These are phyloP conservation scores for Catocala fraxini DNA, from an alignment of 2,888 invertebrate genomes.

Conservation along the genomic window DNA sequence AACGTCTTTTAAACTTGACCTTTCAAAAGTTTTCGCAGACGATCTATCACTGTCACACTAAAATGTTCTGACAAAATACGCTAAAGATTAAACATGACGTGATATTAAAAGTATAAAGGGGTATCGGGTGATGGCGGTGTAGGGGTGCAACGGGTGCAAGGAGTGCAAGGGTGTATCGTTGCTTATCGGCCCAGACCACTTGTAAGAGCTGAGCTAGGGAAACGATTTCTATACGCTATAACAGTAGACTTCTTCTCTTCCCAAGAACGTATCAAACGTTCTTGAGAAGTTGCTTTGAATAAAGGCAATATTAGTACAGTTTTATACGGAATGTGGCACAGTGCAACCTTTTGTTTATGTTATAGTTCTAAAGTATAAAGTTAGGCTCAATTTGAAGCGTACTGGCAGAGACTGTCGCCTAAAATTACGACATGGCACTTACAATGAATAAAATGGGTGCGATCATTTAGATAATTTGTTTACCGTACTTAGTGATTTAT, in stretches of 20 bases:
- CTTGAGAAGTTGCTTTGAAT: neutral
- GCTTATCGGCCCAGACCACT: conserved; percentile 38
- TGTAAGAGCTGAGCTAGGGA: conserved; percentile 32
- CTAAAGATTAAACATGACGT: conserved; percentile 6
- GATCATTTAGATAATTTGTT: too few relatives aligned
- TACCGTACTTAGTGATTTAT: too few relatives aligned
- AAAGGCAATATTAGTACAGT: neutral
- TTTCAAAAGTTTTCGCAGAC: too few relatives aligned
- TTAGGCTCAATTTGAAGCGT: too few relatives aligned
- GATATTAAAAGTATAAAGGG: conserved; percentile 1
- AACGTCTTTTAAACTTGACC: too few relatives aligned
- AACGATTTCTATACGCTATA: conserved; percentile 12
- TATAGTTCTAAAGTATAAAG: too few relatives aligned
- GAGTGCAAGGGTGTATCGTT: conserved; percentile 11
- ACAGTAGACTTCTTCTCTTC: neutral
- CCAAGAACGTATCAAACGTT: too few relatives aligned
- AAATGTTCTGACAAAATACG: conserved; percentile 5
- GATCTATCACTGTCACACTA: neutral
- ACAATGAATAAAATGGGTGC: too few relatives aligned
- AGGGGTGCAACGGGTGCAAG: neutral
- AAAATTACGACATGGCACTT: too few relatives aligned
- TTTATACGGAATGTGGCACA: too few relatives aligned
- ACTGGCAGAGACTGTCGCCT: too few relatives aligned
- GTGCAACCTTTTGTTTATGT: too few relatives aligned
- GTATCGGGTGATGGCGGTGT: neutral